Conservation (phyloP, 1,140 invertebrate genomes). For the Littorina saxatilis region DNA sequence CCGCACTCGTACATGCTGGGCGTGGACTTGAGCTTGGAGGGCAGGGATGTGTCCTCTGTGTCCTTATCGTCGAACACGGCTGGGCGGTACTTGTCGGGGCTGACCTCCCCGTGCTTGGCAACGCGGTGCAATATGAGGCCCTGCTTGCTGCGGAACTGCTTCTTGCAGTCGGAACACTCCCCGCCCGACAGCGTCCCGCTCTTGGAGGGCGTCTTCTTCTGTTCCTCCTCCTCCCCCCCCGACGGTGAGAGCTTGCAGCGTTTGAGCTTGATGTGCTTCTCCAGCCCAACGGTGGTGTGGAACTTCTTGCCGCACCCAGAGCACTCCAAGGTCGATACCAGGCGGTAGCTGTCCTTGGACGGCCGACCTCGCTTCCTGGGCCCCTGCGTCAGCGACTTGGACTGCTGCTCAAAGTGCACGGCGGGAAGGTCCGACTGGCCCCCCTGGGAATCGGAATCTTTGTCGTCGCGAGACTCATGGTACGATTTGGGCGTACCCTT, state of each 20-base stretch:
- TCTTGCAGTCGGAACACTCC: background rate
- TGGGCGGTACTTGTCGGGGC: background rate
- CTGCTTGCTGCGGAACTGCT: constrained; percentile 6
- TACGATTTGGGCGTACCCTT: background rate
- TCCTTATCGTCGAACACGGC: background rate
- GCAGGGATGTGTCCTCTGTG: background rate
- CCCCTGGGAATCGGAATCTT: background rate
- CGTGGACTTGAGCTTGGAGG: too few relatives aligned
- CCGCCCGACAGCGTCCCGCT: too few relatives aligned
- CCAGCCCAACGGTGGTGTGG: background rate
- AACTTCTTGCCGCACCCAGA: background rate
- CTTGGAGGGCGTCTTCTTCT: background rate
- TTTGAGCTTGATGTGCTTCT: background rate
- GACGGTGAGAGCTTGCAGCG: background rate
- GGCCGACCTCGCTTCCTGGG: background rate
- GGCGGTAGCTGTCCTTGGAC: constrained; percentile 17
- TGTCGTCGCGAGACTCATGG: background rate
- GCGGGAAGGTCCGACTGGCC: background rate
- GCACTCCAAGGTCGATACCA: background rate
- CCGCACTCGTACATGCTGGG: background rate
- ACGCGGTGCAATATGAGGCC: constrained; percentile 1
- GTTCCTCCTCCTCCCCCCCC: background rate
- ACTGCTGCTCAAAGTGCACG: background rate
- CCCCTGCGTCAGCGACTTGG: background rate
- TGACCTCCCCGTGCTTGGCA: background rate